A percentile compares a stretch with the other conserved stretches of the same genome.
phyloP scores from a whole-genome alignment of 2,888 invertebrate genomes.

The Drosophila multiciliata region DNA sequence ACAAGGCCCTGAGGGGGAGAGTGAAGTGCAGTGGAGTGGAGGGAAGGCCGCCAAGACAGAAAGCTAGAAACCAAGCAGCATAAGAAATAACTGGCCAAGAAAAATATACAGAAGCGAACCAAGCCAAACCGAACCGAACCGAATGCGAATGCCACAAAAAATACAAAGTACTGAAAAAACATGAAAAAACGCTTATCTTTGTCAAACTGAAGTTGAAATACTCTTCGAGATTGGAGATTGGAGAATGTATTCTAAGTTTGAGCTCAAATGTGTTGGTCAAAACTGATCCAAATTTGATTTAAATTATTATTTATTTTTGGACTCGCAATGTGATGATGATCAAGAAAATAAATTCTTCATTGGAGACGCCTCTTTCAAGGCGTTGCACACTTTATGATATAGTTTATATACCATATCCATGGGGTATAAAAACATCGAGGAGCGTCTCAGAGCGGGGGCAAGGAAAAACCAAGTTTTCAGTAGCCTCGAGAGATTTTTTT shows the following conservation, averaged over 20 bases:
- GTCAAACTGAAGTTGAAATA: neutral
- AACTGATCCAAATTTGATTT: neutral
- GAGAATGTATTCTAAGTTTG: neutral
- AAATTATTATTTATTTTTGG: neutral
- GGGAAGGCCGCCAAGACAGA: slow-evolving; percentile 56
- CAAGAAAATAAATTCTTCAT: neutral
- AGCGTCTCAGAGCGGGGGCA: neutral
- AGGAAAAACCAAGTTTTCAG: slow-evolving; percentile 67
- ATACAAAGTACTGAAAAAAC: slow-evolving; percentile 4
- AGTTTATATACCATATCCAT: neutral
- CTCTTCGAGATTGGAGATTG: neutral
- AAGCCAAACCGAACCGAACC: slow-evolving; percentile 15
- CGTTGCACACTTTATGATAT: neutral
- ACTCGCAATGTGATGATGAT: neutral
- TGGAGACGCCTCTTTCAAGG: neutral
- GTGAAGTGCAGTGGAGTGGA: slow-evolving; percentile 12
- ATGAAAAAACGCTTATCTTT: slow-evolving; percentile 6
- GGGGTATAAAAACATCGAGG: neutral
- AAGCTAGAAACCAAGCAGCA: slow-evolving; percentile 73
- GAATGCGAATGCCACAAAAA: slow-evolving; percentile 41
- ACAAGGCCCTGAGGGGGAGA: slow-evolving; percentile 3
- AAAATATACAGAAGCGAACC: slow-evolving; percentile 30
- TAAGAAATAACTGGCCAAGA: slow-evolving; percentile 77
- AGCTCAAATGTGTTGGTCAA: neutral
- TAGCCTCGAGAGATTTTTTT: slow-evolving; percentile 76